Percentiles rank a stretch among this genome's conserved stretches.
phyloP scores from a whole-genome alignment of 2,113 vertebrate genomes.

The Salvelinus namaycush region DNA sequence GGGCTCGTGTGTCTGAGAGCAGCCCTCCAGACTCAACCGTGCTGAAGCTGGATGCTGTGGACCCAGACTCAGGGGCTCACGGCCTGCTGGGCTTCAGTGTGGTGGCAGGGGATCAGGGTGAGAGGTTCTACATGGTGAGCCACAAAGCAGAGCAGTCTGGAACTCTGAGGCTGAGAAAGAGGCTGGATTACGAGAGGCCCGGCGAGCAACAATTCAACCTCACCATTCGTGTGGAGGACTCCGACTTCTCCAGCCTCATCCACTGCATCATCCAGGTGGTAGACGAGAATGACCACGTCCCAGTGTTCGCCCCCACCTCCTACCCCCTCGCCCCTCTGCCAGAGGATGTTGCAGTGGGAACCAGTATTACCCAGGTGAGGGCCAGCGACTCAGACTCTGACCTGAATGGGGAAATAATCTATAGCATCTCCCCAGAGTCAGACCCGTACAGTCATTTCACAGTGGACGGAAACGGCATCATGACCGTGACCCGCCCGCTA shows the following conservation, averaged over 20 bases:
- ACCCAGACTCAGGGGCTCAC: slow-evolving; percentile 75
- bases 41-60: slow-evolving; percentile 78
- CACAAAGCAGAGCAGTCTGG: slow-evolving; percentile 72
- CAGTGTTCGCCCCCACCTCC: slow-evolving; percentile 75
- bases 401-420: slow-evolving; percentile 77
- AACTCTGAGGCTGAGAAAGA: slow-evolving; percentile 77
- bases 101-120: slow-evolving; percentile 78
- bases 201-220: slow-evolving; percentile 84
- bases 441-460: slow-evolving; percentile 77
- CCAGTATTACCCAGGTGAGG: slow-evolving; percentile 74
- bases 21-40: slow-evolving; percentile 67
- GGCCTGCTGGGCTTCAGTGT: slow-evolving; percentile 81
- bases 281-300: slow-evolving; percentile 86
- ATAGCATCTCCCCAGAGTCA: slow-evolving; percentile 77
- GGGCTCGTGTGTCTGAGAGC: slow-evolving; percentile 72
- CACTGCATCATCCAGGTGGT: slow-evolving; percentile 81
- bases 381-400: slow-evolving; percentile 82
- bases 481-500: slow-evolving; percentile 73
- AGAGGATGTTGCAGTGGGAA: slow-evolving; percentile 77
- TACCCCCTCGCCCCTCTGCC: slow-evolving; percentile 69
- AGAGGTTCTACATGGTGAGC: slow-evolving; percentile 82
- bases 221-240: slow-evolving; percentile 83
- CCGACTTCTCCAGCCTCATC: slow-evolving; percentile 80
- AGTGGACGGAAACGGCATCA: slow-evolving; percentile 71
- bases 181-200: slow-evolving; percentile 82